Percentiles rank a stretch among this genome's conserved stretches.
These are phyloP conservation scores for Acyrthosiphon pisum DNA, from an alignment of 1,140 invertebrate genomes.

Conservation along the genomic window DNA sequence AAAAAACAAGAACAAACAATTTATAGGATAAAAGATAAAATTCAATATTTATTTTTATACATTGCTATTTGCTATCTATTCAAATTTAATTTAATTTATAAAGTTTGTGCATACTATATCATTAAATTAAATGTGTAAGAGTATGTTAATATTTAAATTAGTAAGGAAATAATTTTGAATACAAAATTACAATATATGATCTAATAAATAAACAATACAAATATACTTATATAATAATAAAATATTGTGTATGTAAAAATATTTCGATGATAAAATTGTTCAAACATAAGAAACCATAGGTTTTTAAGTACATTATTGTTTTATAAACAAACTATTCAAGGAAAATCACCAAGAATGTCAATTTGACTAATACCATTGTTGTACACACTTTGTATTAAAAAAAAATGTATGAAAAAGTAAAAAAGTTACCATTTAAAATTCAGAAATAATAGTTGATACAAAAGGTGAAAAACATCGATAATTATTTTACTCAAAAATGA, in stretches of 20 bases:
- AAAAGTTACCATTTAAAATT: neutral
- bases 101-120: neutral
- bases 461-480: neutral
- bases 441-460: neutral
- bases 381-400: neutral
- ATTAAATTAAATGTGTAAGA: neutral
- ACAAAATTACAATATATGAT: constrained; percentile 11
- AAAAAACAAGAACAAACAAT: neutral
- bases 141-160: neutral
- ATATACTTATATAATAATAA: constrained; percentile 29
- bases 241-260: neutral
- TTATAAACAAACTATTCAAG: neutral
- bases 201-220: constrained; percentile 12
- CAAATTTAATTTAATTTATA: neutral
- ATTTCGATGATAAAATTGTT: neutral
- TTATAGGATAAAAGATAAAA: neutral
- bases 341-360: neutral
- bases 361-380: neutral
- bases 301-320: constrained; percentile 31
- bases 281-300: neutral
- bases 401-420: neutral
- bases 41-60: constrained; percentile 12
- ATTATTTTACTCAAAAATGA: neutral
- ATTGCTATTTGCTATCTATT: neutral
- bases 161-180: constrained; percentile 18